phyloP scores from a whole-genome alignment of 1,140 invertebrate species.

The Phthorimaea operculella region DNA sequence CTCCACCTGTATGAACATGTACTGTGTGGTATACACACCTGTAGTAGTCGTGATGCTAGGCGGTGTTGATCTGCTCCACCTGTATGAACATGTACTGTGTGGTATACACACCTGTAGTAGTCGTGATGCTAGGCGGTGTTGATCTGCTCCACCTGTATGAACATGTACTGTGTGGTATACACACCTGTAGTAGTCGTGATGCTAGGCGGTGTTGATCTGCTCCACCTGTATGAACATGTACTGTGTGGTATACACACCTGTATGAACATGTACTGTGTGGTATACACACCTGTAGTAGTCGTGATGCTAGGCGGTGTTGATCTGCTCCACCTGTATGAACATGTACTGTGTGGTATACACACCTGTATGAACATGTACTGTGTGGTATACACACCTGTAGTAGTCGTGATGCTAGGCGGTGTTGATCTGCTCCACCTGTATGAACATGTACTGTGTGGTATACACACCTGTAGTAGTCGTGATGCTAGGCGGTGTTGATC shows the following conservation, averaged over 20 bases:
- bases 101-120: conserved; percentile 25
- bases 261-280: too few species aligned
- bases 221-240: too few species aligned
- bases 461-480: conserved; percentile 33
- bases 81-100: too few species aligned
- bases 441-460: too few species aligned
- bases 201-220: conserved; percentile 74
- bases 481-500: conserved; percentile 70
- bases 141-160: conserved; percentile 87
- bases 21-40: too few species aligned
- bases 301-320: conserved; percentile 67
- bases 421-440: conserved; percentile 84
- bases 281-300: conserved; percentile 32
- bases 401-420: conserved; percentile 57
- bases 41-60: conserved; percentile 56
- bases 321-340: conserved; percentile 88
- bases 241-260: conserved; percentile 3
- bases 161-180: too few species aligned
- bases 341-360: too few species aligned
- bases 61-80: conserved; percentile 81
- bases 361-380: too few species aligned
- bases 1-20: too few species aligned
- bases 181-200: conserved; percentile 40
- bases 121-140: conserved; percentile 63
- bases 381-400: conserved; percentile 19